Percentiles rank a stretch among this genome's conserved stretches.
These are phyloP conservation scores for Cydia fagiglandana DNA, from an alignment of 1,140 invertebrate genomes.

Conservation along the genomic window DNA sequence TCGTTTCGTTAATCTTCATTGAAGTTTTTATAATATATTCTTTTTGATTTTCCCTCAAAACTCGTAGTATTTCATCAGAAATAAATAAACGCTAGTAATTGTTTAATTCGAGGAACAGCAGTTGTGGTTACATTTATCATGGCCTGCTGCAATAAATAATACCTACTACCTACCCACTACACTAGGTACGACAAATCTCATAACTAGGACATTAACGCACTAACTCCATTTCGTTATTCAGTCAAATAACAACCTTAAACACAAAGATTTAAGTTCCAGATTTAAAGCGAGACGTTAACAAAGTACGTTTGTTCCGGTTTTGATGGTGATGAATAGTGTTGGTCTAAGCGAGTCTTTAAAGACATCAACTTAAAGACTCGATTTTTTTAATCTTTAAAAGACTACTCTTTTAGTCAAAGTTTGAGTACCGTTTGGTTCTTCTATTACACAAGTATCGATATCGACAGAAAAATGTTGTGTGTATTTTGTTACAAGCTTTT, in stretches of 20 bases:
- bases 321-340: neutral
- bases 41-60: too few species aligned
- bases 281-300: neutral
- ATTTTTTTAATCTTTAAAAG: neutral
- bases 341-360: neutral
- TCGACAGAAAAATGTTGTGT: too few species aligned
- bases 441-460: too few species aligned
- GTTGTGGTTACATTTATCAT: slow-evolving; percentile 4
- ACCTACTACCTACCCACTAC: too few species aligned
- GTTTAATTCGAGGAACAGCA: neutral
- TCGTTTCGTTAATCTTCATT: too few species aligned
- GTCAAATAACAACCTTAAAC: neutral
- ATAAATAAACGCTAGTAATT: neutral
- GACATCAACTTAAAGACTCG: neutral
- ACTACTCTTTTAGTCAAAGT: too few species aligned
- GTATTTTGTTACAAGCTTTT: too few species aligned
- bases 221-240: neutral
- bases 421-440: too few species aligned
- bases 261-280: neutral
- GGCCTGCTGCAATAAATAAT: neutral
- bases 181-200: neutral
- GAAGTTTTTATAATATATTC: too few species aligned
- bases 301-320: neutral
- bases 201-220: neutral
- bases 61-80: too few species aligned